phyloP scores from a whole-genome alignment of 2,797 vertebrate species.

The Stomatorhinus walkeri region DNA sequence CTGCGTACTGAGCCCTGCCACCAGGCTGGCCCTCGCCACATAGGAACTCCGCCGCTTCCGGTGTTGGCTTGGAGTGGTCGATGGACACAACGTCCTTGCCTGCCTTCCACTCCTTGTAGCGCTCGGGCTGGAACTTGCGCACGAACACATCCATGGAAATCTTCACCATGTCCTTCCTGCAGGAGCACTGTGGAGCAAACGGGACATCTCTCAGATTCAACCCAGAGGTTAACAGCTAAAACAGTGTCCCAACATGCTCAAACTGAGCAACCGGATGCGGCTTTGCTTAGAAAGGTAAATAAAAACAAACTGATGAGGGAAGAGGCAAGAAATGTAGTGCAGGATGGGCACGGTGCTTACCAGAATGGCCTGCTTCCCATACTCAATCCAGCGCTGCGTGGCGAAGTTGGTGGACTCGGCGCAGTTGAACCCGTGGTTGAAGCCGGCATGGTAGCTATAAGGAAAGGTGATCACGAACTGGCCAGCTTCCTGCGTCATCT shows the following conservation, averaged over 20 bases:
- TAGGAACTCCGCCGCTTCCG: constrained; percentile 84
- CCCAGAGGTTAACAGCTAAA: neutral
- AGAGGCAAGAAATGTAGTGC: too few relatives aligned
- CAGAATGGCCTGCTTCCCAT: constrained; percentile 88
- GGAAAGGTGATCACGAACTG: constrained; percentile 96
- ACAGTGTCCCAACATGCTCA: neutral
- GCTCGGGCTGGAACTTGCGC: constrained; percentile 86
- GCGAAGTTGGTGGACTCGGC: constrained; percentile 97
- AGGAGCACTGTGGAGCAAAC: constrained; percentile 72
- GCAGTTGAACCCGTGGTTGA: constrained; percentile 97
- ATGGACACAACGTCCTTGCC: constrained; percentile 80
- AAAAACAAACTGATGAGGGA: neutral
- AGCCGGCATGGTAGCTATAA: constrained; percentile 92
- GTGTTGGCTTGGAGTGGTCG: constrained; percentile 84
- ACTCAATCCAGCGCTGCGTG: constrained; percentile 91
- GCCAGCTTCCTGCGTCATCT: constrained; percentile 93
- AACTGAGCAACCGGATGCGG: neutral
- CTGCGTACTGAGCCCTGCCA: constrained; percentile 30
- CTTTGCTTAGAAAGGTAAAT: neutral
- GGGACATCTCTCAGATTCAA: neutral
- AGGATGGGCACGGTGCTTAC: constrained; percentile 50
- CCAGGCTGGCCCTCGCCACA: constrained; percentile 45
- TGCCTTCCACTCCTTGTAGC: constrained; percentile 89
- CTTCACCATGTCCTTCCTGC: constrained; percentile 96
- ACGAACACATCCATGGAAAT: constrained; percentile 98